Evolutionary conservation across 2,113 vertebrate species (phyloP).

Genomic region (Cryptotis parvus): DNA sequence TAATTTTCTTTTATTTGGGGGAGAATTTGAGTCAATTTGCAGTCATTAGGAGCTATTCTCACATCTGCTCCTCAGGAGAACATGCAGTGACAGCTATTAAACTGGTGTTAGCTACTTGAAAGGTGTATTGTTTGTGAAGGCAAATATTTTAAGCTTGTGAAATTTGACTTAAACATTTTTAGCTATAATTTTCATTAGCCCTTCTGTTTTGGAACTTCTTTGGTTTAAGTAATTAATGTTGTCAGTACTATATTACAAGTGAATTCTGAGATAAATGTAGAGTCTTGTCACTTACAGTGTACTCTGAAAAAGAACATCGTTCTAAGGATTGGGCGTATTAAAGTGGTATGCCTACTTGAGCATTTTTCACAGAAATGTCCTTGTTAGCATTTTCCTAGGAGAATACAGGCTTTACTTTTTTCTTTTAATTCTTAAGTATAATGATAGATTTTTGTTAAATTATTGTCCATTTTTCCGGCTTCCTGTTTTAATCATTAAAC

Average conservation of each 20-base stretch:
- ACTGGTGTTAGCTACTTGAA: background rate
- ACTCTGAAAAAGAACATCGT: background rate
- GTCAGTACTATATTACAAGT: background rate
- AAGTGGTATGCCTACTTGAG: background rate
- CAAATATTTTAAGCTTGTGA: background rate
- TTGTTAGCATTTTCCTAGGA: background rate
- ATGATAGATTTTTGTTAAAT: background rate
- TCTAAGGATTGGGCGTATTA: background rate
- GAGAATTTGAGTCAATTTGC: background rate
- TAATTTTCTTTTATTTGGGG: background rate
- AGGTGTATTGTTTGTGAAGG: background rate
- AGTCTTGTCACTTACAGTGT: background rate
- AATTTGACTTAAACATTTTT: background rate
- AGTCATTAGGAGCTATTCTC: no score
- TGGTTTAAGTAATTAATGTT: background rate
- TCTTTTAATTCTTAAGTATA: background rate
- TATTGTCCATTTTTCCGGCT: background rate
- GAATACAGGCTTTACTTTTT: background rate
- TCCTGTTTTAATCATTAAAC: background rate
- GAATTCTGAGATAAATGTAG: background rate
- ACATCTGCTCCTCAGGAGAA: no score
- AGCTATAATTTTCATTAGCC: background rate
- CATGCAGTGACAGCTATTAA: no score
- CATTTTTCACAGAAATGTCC: background rate
- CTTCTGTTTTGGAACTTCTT: background rate